Conservation (phyloP, 2,888 invertebrate species). For the Empis livida region DNA sequence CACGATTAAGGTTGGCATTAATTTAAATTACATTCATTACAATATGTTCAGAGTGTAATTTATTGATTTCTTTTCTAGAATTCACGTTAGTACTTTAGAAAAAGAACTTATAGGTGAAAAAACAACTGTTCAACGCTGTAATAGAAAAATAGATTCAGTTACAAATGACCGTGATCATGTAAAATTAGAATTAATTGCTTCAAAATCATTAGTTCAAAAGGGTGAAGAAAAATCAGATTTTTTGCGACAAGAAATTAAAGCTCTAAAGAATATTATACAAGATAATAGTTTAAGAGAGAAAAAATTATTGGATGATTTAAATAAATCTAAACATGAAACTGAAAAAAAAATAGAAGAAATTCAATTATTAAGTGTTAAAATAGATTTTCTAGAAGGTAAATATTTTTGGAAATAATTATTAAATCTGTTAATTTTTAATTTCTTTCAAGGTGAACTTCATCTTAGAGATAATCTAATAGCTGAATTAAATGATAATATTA, state of each 20-base stretch:
- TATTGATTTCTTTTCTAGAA: neutral
- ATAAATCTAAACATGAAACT: slow-evolving; percentile 25
- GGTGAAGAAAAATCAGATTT: slow-evolving; percentile 22
- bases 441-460: slow-evolving; percentile 25
- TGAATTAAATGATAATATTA: slow-evolving; percentile 29
- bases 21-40: neutral
- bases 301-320: slow-evolving; percentile 23
- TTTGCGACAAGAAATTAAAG: slow-evolving; percentile 28
- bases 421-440: neutral
- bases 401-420: neutral
- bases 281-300: slow-evolving; percentile 22
- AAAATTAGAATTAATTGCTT: slow-evolving; percentile 24
- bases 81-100: slow-evolving; percentile 23
- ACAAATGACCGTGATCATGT: slow-evolving; percentile 30
- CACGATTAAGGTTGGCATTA: slow-evolving; percentile 21
- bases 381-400: slow-evolving; percentile 27
- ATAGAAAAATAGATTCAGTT: slow-evolving; percentile 26
- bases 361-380: slow-evolving; percentile 28
- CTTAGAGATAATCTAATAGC: slow-evolving; percentile 30
- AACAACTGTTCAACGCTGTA: slow-evolving; percentile 26
- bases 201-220: slow-evolving; percentile 20
- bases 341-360: slow-evolving; percentile 29
- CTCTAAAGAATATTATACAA: slow-evolving; percentile 25
- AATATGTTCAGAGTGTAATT: no score
- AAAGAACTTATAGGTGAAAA: slow-evolving; percentile 31